Base-by-base conservation (phyloP, 2,797 vertebrate genomes). In the Spatula versicolor region DNA sequence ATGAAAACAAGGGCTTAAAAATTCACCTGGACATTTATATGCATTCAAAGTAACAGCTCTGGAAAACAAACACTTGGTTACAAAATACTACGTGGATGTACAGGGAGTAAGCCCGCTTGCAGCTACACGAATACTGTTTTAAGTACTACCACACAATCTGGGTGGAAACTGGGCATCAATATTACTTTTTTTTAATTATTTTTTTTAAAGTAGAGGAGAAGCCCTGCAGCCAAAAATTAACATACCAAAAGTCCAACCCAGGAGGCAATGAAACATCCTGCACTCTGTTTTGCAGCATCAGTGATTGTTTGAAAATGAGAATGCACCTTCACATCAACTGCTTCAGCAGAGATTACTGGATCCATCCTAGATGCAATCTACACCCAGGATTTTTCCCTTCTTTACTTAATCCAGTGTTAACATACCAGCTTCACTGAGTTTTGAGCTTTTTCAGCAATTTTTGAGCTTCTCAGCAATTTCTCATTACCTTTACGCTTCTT, bases 1-100 rank as follows among this genome's bases (percentile, higher is more conserved):
- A 17, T 31, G 60, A 81, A 96, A 93, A 91, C 18, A 92, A 64
- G 30, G n/a, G n/a, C 56, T 58, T 48, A 77, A 60, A 41, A 90
- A 82, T 63, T 86, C 33, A 84, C 25, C 37, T 80, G 54, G 0
- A 1, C 26, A 13, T 68, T 90, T 33, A 84, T 6, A 76, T 76
- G 20, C 54, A 64, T 45, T 90, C 19, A 16, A 86, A 83, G 5
- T 59, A 88, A 54, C 12, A 92, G 31, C 35, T 94, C 50, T 39
- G 4, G 17, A 90, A 73, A 90, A 83, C 6, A 72, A 91, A 20
- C 7, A 84, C 17, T 31, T 41, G 43, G 90, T 46, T 48, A 90
- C 41, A 73, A 88, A 84, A 90, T 7, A 78, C 26, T 39, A 52
- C 69, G 56, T 16, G 6, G 21, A 35, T 74, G 23, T 39, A 73